A percentile compares a stretch with the other conserved stretches of the same genome.
phyloP scores from a whole-genome alignment of 2,888 invertebrate genomes.

The Conus canariensis region DNA sequence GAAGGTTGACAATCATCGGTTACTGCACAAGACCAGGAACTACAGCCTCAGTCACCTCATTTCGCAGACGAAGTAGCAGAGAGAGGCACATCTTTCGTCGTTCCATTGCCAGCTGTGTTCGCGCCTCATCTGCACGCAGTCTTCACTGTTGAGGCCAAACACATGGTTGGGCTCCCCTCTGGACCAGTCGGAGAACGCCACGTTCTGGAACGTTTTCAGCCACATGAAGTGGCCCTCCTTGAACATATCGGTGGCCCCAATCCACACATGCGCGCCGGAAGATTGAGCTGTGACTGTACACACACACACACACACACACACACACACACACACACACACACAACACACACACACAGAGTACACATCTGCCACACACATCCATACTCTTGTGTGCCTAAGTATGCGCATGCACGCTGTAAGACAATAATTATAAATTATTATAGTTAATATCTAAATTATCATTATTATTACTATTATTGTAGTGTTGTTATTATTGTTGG shows the following conservation, averaged over 20 bases:
- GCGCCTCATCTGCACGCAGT: slow-evolving; percentile 27
- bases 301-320: neutral
- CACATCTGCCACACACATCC: too few species aligned
- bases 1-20: too few species aligned
- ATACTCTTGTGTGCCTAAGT: too few species aligned
- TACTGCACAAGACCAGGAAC: too few species aligned
- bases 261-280: neutral
- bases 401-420: too few species aligned
- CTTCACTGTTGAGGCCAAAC: slow-evolving; percentile 20
- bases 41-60: neutral
- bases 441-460: too few species aligned
- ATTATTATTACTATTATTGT: too few species aligned
- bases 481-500: too few species aligned
- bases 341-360: too few species aligned
- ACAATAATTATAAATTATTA: too few species aligned
- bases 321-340: too few species aligned
- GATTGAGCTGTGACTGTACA: neutral
- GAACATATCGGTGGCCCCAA: slow-evolving; percentile 32
- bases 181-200: slow-evolving; percentile 20
- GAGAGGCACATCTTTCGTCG: neutral
- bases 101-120: slow-evolving; percentile 13
- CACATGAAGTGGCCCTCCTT: slow-evolving; percentile 18
- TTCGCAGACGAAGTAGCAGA: slow-evolving; percentile 29
- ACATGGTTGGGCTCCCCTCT: neutral
- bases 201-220: neutral